These are phyloP conservation scores for Caenorhabditis imperialis DNA, from an alignment of 2,888 invertebrate genomes.

Conservation along the genomic window DNA sequence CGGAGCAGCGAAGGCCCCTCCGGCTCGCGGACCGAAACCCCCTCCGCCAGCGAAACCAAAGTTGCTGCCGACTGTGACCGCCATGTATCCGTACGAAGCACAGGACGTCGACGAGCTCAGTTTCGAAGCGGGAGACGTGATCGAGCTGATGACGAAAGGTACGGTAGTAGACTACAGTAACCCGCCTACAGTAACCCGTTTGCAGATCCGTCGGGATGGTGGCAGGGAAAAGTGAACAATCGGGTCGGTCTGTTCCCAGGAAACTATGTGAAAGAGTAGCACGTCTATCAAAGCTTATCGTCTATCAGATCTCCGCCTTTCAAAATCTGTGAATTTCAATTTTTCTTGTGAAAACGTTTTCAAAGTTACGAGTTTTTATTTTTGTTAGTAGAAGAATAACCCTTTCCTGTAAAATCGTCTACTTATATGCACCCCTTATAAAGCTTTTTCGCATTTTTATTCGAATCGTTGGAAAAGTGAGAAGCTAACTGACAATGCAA, in stretches of 20 bases:
- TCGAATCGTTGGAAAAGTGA: background rate
- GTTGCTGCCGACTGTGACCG: constrained; percentile 78
- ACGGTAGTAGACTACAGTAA: no score
- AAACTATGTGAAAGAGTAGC: constrained; percentile 82
- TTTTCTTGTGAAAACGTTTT: constrained; percentile 12
- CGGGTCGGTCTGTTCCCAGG: constrained; percentile 83
- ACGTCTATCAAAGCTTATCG: background rate
- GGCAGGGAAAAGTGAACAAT: constrained; percentile 82
- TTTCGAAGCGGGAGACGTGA: constrained; percentile 82
- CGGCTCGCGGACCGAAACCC: constrained; percentile 79
- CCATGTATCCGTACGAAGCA: constrained; percentile 83
- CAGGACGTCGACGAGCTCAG: constrained; percentile 84
- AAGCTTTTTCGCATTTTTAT: background rate
- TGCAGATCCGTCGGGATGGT: constrained; percentile 84
- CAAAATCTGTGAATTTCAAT: constrained; percentile 9
- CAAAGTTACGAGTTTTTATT: constrained; percentile 14
- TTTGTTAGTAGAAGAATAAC: background rate
- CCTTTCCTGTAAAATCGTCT: no score
- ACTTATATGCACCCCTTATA: background rate
- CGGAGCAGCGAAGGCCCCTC: constrained; percentile 6
- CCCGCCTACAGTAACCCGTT: no score
- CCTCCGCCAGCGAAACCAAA: constrained; percentile 78
- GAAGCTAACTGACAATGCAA: constrained; percentile 37
- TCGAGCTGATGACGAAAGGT: constrained; percentile 83
- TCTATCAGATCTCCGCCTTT: background rate